A percentile compares a stretch with the other conserved stretches of the same genome.
These are phyloP conservation scores for Athetis lepigone DNA, from an alignment of 2,888 invertebrate genomes.

Conservation along the genomic window DNA sequence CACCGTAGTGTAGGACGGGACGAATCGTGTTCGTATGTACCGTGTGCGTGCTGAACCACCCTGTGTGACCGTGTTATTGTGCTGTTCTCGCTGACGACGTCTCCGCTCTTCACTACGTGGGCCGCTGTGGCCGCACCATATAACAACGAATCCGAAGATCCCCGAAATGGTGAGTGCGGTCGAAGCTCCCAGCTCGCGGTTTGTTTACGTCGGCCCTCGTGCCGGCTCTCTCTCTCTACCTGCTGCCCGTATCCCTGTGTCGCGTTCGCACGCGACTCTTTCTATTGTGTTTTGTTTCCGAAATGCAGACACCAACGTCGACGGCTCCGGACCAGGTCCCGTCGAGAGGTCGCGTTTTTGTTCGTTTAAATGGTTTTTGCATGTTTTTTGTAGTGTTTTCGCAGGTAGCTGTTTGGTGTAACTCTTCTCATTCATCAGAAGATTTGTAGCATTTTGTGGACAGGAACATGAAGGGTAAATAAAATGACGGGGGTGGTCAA, in stretches of 20 bases:
- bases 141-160: conserved; percentile 79
- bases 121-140: conserved; percentile 78
- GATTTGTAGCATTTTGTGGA: conserved; percentile 46
- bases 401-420: conserved; percentile 82
- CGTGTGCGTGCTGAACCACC: conserved; percentile 81
- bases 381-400: conserved; percentile 85
- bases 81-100: conserved; percentile 79
- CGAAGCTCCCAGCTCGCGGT: conserved; percentile 87
- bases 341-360: conserved; percentile 85
- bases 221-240: conserved; percentile 87
- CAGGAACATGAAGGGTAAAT: conserved; percentile 68
- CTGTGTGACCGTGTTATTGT: conserved; percentile 83
- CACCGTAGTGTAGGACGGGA: conserved; percentile 89
- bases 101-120: conserved; percentile 87
- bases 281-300: conserved; percentile 90
- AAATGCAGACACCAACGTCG: conserved; percentile 89
- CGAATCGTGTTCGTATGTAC: conserved; percentile 84
- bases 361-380: conserved; percentile 80
- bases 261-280: conserved; percentile 87
- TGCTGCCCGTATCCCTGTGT: conserved; percentile 88
- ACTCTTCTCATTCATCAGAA: conserved; percentile 74
- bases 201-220: conserved; percentile 89
- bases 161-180: conserved; percentile 90
- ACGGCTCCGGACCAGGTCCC: conserved; percentile 82
- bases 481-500: conserved; percentile 73